A percentile compares a stretch with the other conserved stretches of the same genome.
phyloP scores from a whole-genome alignment of 1,140 invertebrate species.

The Heliconius congener region DNA sequence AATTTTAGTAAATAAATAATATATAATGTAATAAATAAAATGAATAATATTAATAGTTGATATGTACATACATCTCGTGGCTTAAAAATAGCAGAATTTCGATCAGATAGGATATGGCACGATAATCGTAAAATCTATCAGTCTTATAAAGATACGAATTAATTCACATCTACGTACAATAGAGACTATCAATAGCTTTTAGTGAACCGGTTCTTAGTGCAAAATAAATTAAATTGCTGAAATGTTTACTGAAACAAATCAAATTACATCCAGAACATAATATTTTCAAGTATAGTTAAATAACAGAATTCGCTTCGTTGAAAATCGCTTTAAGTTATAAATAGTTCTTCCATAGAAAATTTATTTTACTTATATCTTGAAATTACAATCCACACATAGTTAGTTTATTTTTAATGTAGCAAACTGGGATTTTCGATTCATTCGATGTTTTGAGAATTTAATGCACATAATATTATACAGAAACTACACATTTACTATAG shows the following conservation, averaged over 20 bases:
- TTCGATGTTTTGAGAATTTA: slow-evolving; percentile 25
- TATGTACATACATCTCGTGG: slow-evolving; percentile 25
- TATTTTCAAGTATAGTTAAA: neutral
- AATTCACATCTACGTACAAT: slow-evolving; percentile 31
- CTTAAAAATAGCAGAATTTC: slow-evolving; percentile 28
- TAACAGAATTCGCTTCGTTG: slow-evolving; percentile 28
- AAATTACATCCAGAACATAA: neutral
- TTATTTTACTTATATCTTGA: slow-evolving; percentile 30
- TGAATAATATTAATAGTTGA: slow-evolving; percentile 15
- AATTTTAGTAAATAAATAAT: neutral
- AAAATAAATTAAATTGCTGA: slow-evolving; percentile 14
- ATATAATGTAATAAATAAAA: slow-evolving; percentile 5
- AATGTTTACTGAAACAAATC: neutral
- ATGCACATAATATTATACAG: slow-evolving; percentile 16
- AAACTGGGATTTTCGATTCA: slow-evolving; percentile 23
- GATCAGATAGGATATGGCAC: slow-evolving; percentile 63
- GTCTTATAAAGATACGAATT: slow-evolving; percentile 60
- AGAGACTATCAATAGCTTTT: slow-evolving; percentile 6
- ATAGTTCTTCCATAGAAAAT: slow-evolving; percentile 30
- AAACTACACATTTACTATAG: slow-evolving; percentile 22
- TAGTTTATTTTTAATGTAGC: slow-evolving; percentile 25
- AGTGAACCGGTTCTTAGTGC: neutral
- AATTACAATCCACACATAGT: slow-evolving; percentile 30
- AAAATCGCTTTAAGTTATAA: slow-evolving; percentile 37
- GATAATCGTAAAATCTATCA: slow-evolving; percentile 70